Conservation (phyloP, 1,140 invertebrate species). For the Bombus waltoni region DNA sequence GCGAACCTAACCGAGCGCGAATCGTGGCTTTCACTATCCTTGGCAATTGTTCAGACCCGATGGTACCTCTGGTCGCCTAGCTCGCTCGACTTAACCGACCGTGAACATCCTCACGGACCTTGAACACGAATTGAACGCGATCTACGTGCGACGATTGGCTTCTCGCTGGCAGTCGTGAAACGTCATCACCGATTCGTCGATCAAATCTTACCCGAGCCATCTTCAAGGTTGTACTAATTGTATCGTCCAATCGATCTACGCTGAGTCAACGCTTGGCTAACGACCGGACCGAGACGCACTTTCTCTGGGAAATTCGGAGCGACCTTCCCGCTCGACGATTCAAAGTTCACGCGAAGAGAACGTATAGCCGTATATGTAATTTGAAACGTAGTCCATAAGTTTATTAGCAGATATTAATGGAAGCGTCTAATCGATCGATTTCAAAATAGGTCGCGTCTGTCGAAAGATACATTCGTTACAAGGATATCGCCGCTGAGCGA, state of each 20-base stretch:
- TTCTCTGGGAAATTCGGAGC: too few species aligned
- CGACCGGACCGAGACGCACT: too few species aligned
- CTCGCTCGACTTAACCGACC: constrained; percentile 13
- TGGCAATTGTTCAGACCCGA: constrained; percentile 12
- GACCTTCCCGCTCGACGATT: not conserved
- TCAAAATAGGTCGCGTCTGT: constrained; percentile 9
- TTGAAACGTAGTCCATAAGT: too few species aligned
- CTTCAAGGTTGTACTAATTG: constrained; percentile 25
- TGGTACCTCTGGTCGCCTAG: too few species aligned
- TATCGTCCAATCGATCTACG: constrained; percentile 9
- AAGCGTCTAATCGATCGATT: not conserved
- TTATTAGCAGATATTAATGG: not conserved
- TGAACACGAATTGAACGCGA: constrained; percentile 33
- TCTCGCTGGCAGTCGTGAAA: not conserved
- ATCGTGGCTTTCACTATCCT: constrained; percentile 54
- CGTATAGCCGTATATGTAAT: too few species aligned
- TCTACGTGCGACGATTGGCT: not conserved
- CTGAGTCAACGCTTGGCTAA: constrained; percentile 10
- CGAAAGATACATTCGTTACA: constrained; percentile 1
- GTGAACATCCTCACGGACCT: constrained; percentile 49
- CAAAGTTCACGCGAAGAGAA: not conserved
- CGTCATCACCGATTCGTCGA: not conserved
- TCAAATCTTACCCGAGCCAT: not conserved
- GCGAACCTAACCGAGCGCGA: not conserved
- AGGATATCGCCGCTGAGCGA: not conserved